Evolutionary conservation across 1,140 invertebrate genomes (phyloP), one percentile per base, ranked within the genome.

Genomic region (Nebria ingens): DNA sequence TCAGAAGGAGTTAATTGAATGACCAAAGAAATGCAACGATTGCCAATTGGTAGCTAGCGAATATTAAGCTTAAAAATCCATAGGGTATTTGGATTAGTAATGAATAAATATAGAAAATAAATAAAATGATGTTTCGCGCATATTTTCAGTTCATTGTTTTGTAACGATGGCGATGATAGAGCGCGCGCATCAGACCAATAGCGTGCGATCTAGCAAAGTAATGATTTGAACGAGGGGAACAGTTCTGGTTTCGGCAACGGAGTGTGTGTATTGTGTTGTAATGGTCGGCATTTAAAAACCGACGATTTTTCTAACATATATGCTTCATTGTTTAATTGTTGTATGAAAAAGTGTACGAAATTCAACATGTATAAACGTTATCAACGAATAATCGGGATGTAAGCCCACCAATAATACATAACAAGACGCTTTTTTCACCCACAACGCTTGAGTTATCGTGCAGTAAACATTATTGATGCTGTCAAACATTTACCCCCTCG

Each of bases 221-320:
- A 45, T 45, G 40, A 45, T 45, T 45, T 45, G 40, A 45, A n/a
- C n/a, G n/a, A 17, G 6, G 40, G 40, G 17, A 45, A 17, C 40
- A 45, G 40, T 45, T 34, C 40, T 11, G 40, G 40, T 45, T 45
- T 9, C 17, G 40, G 40, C 40, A 45, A 17, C 40, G 40, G 15
- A 6, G 6, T 12, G 6, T n/a, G n/a, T 45, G 40, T 17, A 17
- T 4, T 45, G 17, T 45, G 40, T 45, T 17, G 40, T 45, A 45
- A 45, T 45, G 40, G 6, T 45, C 40, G 15, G 6, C 6, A 45
- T 11, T 11, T 45, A 45, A 45, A 45, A 45, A 45, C 40, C 15
- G 6, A 17, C 40, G 40, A 11, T 45, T 45, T 45, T 45, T 45
- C 4, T 17, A 45, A 17, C 17, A 11, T 6, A 9, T 11, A 6